These are phyloP conservation scores for Characodon lateralis DNA, from an alignment of 2,797 vertebrate genomes.

Conservation along the genomic window DNA sequence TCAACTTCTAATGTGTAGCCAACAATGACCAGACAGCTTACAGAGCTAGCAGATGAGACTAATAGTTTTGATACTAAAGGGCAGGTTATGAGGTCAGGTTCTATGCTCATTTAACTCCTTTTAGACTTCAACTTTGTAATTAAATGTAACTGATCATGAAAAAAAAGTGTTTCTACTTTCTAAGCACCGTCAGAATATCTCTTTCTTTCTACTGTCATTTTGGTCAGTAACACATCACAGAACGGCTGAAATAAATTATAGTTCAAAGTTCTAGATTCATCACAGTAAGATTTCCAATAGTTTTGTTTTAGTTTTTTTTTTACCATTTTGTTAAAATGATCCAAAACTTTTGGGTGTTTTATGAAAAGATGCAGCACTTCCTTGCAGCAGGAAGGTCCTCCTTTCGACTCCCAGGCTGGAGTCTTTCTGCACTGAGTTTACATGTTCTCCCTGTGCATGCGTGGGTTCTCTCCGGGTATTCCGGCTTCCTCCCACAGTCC, in stretches of 20 bases:
- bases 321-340: background rate
- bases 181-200: background rate
- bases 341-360: background rate
- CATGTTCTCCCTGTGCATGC: too few species aligned
- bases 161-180: background rate
- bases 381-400: too few species aligned
- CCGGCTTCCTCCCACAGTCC: too few species aligned
- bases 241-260: background rate
- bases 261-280: background rate
- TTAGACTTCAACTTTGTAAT: background rate
- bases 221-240: background rate
- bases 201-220: background rate
- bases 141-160: background rate
- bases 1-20: conserved; percentile 19
- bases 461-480: too few species aligned
- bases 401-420: too few species aligned
- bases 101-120: background rate
- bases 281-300: background rate
- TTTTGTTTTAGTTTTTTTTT: background rate
- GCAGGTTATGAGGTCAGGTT: background rate
- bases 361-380: too few species aligned
- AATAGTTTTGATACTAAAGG: background rate
- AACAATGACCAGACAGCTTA: conserved; percentile 15
- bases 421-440: too few species aligned
- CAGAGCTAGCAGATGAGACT: conserved; percentile 8